phyloP scores from a whole-genome alignment of 2,113 vertebrate genomes.

The Fregata magnificens region DNA sequence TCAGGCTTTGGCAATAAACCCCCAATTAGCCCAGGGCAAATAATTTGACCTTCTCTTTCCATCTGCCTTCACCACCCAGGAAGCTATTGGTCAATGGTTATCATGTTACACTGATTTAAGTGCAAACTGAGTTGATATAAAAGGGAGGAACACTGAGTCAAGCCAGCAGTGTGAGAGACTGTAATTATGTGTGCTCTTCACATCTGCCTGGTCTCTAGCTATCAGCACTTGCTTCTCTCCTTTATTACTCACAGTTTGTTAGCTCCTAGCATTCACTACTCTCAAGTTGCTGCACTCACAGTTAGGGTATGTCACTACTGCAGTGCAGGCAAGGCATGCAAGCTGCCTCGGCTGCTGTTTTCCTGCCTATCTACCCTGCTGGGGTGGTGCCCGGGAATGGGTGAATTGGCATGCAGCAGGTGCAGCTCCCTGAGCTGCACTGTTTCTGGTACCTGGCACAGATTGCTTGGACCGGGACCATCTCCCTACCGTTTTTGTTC shows the following conservation, averaged over 20 bases:
- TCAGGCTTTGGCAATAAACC: neutral
- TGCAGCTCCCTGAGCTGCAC: neutral
- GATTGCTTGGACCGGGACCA: neutral
- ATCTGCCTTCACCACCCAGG: neutral
- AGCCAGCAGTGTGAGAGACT: neutral
- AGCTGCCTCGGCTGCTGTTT: neutral
- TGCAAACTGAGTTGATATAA: neutral
- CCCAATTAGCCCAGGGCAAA: neutral
- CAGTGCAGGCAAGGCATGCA: accelerated
- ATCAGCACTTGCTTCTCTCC: neutral
- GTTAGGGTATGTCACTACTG: neutral
- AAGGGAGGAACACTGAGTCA: neutral
- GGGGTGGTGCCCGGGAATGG: neutral
- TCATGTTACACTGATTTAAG: neutral
- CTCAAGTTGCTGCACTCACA: neutral
- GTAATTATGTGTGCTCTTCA: neutral
- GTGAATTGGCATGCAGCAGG: neutral
- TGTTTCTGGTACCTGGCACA: neutral
- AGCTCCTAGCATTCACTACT: neutral
- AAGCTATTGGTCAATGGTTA: neutral
- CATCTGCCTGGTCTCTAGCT: neutral
- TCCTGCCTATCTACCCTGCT: neutral
- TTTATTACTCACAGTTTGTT: neutral
- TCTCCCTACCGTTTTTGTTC: neutral
- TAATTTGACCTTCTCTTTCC: neutral